Evolutionary conservation across 2,797 vertebrate species (phyloP).

Genomic region (Phoeniculus purpureus): DNA sequence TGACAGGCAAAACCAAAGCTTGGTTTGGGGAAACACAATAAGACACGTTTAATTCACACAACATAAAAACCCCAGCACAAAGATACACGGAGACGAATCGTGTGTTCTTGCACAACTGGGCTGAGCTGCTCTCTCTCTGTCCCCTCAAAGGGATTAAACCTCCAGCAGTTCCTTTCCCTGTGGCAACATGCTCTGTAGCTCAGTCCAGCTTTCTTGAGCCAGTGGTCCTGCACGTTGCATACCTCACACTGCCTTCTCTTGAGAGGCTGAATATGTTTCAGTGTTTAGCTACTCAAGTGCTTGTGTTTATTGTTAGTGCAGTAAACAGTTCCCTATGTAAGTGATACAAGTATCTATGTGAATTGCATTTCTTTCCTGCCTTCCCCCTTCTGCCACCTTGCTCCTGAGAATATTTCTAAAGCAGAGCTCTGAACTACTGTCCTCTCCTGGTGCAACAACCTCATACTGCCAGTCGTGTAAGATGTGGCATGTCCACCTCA

Average conservation of each 20-base stretch:
- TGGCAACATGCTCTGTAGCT: no score
- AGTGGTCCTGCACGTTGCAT: background rate
- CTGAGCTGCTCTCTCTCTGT: no score
- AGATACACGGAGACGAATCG: no score
- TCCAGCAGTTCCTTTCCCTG: no score
- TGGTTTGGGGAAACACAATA: no score
- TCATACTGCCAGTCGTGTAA: fast-evolving
- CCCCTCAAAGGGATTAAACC: no score
- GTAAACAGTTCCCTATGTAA: background rate
- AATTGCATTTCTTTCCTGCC: background rate
- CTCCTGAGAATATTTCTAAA: background rate
- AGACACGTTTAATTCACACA: no score
- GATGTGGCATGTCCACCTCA: background rate
- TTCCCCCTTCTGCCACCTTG: background rate
- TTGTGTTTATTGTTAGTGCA: background rate
- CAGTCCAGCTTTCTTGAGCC: no score
- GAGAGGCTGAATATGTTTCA: background rate
- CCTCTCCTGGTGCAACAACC: background rate
- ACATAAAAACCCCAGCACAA: no score
- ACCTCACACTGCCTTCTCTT: background rate
- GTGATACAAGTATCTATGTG: background rate
- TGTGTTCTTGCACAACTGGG: no score
- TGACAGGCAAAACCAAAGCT: no score
- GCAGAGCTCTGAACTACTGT: background rate
- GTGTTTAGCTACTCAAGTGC: background rate